Conservation (phyloP, 2,888 invertebrate genomes). For the Seira sanloemensis region DNA sequence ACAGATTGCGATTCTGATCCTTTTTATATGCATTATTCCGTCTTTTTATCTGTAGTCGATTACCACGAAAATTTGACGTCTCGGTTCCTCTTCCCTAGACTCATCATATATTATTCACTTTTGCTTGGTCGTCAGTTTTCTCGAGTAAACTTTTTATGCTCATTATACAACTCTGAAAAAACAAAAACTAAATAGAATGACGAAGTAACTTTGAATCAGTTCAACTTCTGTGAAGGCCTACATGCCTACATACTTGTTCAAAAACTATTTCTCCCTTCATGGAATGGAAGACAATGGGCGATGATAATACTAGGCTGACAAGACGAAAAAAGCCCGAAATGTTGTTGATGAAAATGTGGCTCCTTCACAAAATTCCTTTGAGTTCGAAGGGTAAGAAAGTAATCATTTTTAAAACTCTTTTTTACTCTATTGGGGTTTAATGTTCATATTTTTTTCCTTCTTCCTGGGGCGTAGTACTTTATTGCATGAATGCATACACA, state of each 20-base stretch:
- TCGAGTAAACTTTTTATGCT: conserved; percentile 42
- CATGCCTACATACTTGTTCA: neutral
- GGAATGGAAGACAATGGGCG: conserved; percentile 44
- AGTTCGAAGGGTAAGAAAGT: conserved; percentile 62
- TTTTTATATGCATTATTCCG: conserved; percentile 33
- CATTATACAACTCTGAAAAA: conserved; percentile 43
- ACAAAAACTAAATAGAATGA: conserved; percentile 20
- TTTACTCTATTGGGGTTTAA: conserved; percentile 44
- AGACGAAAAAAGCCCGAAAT: conserved; percentile 15
- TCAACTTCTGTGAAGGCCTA: conserved; percentile 13
- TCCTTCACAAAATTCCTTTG: conserved; percentile 61
- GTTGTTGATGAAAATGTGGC: conserved; percentile 47
- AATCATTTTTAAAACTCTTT: conserved; percentile 42
- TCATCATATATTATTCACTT: neutral
- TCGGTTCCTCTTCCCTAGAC: neutral
- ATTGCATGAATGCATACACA: conserved; percentile 39
- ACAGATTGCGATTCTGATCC: conserved; percentile 27
- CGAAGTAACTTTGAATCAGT: conserved; percentile 2
- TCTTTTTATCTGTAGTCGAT: conserved; percentile 45
- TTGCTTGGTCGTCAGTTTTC: neutral
- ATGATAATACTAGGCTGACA: conserved; percentile 44
- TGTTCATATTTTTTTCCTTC: conserved; percentile 34
- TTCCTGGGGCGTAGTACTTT: conserved; percentile 60
- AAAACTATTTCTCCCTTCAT: neutral
- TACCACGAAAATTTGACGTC: conserved; percentile 26